A percentile compares a stretch with the other conserved stretches of the same genome.
Conservation (phyloP, 2,888 invertebrate species). For the Hirtodrosophila cameraria region DNA sequence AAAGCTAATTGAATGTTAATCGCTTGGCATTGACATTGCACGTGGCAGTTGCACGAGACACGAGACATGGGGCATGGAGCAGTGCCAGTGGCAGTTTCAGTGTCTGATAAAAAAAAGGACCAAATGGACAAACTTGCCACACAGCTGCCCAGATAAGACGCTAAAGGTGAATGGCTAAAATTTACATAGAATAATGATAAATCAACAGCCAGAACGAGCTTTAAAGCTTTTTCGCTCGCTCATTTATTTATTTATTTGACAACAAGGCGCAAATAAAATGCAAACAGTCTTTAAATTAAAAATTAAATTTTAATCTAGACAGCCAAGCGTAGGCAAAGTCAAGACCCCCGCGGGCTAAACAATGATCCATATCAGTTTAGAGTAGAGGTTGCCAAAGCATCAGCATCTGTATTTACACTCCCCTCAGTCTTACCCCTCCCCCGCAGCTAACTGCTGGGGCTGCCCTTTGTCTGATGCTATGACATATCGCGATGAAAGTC, state of each 20-base stretch:
- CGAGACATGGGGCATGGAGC: background rate
- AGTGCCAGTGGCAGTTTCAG: slow-evolving; percentile 21
- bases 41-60: slow-evolving; percentile 47
- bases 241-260: slow-evolving; percentile 45
- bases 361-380: slow-evolving; percentile 58
- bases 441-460: slow-evolving; percentile 13
- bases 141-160: slow-evolving; percentile 36
- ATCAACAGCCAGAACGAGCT: slow-evolving; percentile 56
- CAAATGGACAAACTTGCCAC: slow-evolving; percentile 25
- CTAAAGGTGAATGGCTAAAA: slow-evolving; percentile 53
- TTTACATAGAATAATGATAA: slow-evolving; percentile 74
- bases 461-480: slow-evolving; percentile 59
- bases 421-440: background rate
- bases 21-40: slow-evolving; percentile 77
- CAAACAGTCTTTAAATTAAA: slow-evolving; percentile 82
- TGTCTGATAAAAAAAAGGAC: slow-evolving; percentile 21
- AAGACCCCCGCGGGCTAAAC: slow-evolving; percentile 32
- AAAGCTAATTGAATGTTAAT: slow-evolving; percentile 82
- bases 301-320: slow-evolving; percentile 82
- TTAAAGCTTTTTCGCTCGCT: background rate
- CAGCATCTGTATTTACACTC: slow-evolving; percentile 2
- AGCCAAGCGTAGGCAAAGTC: slow-evolving; percentile 7
- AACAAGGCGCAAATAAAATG: slow-evolving; percentile 70
- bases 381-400: slow-evolving; percentile 12
- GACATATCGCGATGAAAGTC: slow-evolving; percentile 67